Evolutionary conservation across 2,888 invertebrate genomes (phyloP), one percentile per base, ranked within the genome.

Genomic region (Kuschelorhynchus macadamiae): DNA sequence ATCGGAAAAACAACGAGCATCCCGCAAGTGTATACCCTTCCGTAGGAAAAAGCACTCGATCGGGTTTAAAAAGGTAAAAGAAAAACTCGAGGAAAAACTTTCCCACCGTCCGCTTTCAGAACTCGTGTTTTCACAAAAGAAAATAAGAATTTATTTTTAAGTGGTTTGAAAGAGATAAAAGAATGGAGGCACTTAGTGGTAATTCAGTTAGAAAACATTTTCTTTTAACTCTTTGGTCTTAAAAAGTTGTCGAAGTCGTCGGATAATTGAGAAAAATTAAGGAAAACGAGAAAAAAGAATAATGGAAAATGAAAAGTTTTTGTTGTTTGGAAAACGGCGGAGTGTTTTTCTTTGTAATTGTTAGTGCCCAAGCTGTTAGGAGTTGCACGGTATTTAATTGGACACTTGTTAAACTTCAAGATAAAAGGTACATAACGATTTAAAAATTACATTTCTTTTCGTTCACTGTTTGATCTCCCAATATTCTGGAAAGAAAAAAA

Each of bases 201-300:
- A 67, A 71, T 71, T 71, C 67, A 60, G 61, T 71, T 71, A 71
- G 67, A 70, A 70, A 70, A 70, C 70, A 70, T 69, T 76, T 78
- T 78, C 76, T 79, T 78, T n/a, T 75, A 77, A 78, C 75, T 73
- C 72, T 73, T 70, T 71, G 66, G 69, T 64, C 72, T 72, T 73
- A 72, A 70, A 75, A 75, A 74, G 74, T 75, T 72, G 71, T 75
- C 76, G 75, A 76, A 75, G 68, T 72, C 71, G 71, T 73, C 76
- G 17, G 59, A 60, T 68, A 67, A 63, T 57, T 63, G 67, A 57
- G 68, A 68, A 68, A 68, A 68, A 68, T 68, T 63, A 63, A 16
- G 39, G 53, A 46, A 52, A 57, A 57, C 20, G 59, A 53, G 36
- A 66, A 67, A 57, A 70, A 55, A 52, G 36, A 53, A 56, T 60